phyloP scores from a whole-genome alignment of 2,888 invertebrate species.

The Trachelus iudaicus region DNA sequence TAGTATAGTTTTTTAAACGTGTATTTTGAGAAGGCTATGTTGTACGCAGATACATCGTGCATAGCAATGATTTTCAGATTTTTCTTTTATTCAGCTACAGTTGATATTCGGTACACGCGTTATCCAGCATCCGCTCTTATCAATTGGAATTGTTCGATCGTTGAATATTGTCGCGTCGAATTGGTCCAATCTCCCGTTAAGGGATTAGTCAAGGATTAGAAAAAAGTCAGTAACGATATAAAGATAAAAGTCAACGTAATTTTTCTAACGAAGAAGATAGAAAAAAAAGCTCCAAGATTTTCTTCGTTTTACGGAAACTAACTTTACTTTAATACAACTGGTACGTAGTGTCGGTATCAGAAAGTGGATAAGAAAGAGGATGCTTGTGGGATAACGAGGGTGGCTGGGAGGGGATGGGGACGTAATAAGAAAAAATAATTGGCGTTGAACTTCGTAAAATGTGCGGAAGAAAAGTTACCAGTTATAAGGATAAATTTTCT shows the following conservation, averaged over 20 bases:
- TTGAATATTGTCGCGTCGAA: background rate
- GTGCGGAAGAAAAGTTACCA: background rate
- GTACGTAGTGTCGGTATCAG: background rate
- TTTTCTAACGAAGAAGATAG: no score
- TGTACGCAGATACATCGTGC: background rate
- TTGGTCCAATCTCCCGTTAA: background rate
- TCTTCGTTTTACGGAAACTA: background rate
- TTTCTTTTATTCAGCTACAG: no score
- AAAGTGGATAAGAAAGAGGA: background rate
- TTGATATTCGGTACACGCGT: no score
- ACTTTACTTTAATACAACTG: background rate
- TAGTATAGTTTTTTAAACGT: no score
- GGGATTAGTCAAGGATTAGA: background rate
- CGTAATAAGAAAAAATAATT: background rate
- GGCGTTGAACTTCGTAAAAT: background rate
- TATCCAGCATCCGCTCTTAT: no score
- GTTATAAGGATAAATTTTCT: conserved; percentile 5
- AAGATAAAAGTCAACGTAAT: no score
- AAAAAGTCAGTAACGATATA: no score
- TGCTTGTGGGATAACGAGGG: no score
- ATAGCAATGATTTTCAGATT: background rate
- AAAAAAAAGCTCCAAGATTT: no score
- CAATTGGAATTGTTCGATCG: background rate
- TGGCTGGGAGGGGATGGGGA: background rate
- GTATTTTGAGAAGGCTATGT: background rate